phyloP scores from a whole-genome alignment of 2,113 vertebrate genomes.

The Phoenicopterus ruber region DNA sequence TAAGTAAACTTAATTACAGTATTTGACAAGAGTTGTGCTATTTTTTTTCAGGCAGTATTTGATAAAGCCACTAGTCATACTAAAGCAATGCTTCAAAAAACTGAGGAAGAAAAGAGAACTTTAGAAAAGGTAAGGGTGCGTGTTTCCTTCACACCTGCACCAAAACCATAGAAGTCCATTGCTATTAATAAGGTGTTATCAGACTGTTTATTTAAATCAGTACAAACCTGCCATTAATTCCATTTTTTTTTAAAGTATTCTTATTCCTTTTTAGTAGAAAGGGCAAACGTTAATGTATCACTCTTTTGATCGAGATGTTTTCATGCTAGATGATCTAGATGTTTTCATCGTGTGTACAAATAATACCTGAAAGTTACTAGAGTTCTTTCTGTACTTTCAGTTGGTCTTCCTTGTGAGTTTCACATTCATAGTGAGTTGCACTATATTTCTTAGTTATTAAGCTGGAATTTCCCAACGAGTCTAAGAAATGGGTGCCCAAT shows the following conservation, averaged over 20 bases:
- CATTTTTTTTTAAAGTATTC: background rate
- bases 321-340: background rate
- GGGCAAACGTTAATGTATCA: background rate
- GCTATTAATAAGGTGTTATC: background rate
- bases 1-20: background rate
- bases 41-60: slow-evolving; percentile 79
- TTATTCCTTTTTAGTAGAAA: background rate
- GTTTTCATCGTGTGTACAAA: background rate
- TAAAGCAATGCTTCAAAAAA: slow-evolving; percentile 86
- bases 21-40: background rate
- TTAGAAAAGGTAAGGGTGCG: slow-evolving; percentile 84
- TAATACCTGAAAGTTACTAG: background rate
- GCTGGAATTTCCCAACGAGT: background rate
- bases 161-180: background rate
- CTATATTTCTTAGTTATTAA: background rate
- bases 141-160: background rate
- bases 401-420: background rate
- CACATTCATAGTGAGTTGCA: background rate
- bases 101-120: slow-evolving; percentile 81
- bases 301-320: background rate
- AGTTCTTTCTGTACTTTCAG: background rate
- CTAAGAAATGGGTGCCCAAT: background rate
- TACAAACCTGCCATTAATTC: background rate
- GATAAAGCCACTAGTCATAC: slow-evolving; percentile 90
- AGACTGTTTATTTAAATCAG: background rate